Conservation (phyloP, 2,888 invertebrate genomes). For the Trachelus stipa region DNA sequence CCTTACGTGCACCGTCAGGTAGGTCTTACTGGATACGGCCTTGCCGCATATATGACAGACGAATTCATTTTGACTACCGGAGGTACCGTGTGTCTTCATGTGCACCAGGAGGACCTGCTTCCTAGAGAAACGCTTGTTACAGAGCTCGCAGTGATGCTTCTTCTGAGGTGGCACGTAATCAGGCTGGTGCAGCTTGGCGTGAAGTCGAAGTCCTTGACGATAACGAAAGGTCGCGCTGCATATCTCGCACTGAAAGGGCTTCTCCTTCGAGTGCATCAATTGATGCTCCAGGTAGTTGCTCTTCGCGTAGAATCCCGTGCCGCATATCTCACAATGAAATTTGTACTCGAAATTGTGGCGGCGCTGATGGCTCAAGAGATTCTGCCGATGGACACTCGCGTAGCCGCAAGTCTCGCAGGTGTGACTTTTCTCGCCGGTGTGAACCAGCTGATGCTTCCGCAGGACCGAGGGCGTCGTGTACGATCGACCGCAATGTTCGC, state of each 20-base stretch:
- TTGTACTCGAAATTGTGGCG: slow-evolving; percentile 59
- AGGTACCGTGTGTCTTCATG: slow-evolving; percentile 60
- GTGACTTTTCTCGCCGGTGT: slow-evolving; percentile 43
- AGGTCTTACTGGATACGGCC: slow-evolving; percentile 71
- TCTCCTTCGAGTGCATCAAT: slow-evolving; percentile 52
- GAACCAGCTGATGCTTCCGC: slow-evolving; percentile 37
- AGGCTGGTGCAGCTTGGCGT: slow-evolving; percentile 62
- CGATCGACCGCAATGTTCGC: slow-evolving; percentile 16
- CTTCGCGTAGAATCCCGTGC: slow-evolving; percentile 53
- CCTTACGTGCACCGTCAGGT: slow-evolving; percentile 73
- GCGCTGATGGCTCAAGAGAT: slow-evolving; percentile 50
- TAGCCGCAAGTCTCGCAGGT: slow-evolving; percentile 56
- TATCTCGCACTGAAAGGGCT: slow-evolving; percentile 61
- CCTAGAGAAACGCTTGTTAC: slow-evolving; percentile 62
- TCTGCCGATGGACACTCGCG: slow-evolving; percentile 50
- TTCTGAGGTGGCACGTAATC: slow-evolving; percentile 64
- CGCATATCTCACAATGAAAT: slow-evolving; percentile 60
- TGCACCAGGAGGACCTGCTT: slow-evolving; percentile 63
- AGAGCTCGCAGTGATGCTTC: slow-evolving; percentile 63
- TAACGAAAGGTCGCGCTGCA: slow-evolving; percentile 64
- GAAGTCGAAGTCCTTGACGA: slow-evolving; percentile 59
- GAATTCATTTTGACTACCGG: slow-evolving; percentile 67
- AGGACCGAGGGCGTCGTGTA: slow-evolving; percentile 19
- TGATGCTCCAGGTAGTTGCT: slow-evolving; percentile 58
- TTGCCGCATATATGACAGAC: slow-evolving; percentile 74